Evolutionary conservation across 2,113 vertebrate species (phyloP), one percentile per base, ranked within the genome.

Genomic region (Rhadina sibilatrix): DNA sequence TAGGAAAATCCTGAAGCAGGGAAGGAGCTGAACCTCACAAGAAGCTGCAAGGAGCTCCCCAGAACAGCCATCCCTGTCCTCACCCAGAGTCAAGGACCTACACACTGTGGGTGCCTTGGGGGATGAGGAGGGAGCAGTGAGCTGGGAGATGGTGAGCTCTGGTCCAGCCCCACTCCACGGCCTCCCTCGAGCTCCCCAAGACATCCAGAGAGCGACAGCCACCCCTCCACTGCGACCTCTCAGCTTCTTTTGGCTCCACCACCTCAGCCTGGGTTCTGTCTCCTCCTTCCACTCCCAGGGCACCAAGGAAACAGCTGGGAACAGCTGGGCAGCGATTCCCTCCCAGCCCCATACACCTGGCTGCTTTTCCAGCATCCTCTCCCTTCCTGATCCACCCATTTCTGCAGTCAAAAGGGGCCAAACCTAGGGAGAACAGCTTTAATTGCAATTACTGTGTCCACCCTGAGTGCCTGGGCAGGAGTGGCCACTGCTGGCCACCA

Each of bases 11-110:
- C 24, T n/a, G 57, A 47, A 54, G 54, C 54, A 80, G 25, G 7
- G 31, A 66, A 90, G 70, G 83, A 56, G 44, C 49, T 53, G 40
- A 88, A 53, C 17, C 35, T 47, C 64, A 30, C 21, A 66, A 59
- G 33, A 47, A 20, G 21, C 35, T 76, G 17, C 14, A 38, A 40
- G 22, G n/a, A 61, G 21, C 18, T 70, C 13, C 70, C 27, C 18
- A 57, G 17, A 91, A 31, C 10, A 61, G 5, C 12, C 5, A 2
- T 27, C 21, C 35, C 15, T 47, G 54, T 22, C 22, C 31, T 74
- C 28, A 57, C 28, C 4, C 52, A 63, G 42, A 50, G 19, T 3
- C 37, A 80, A n/a, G 0, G 0, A 38, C 28, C 10, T 25, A 13
- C 83, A 57, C 8, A 7, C 2, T 56, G 49, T 2, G 2, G 31